These are phyloP conservation scores for Heliconius sara DNA, from an alignment of 2,888 invertebrate genomes.

Conservation along the genomic window DNA sequence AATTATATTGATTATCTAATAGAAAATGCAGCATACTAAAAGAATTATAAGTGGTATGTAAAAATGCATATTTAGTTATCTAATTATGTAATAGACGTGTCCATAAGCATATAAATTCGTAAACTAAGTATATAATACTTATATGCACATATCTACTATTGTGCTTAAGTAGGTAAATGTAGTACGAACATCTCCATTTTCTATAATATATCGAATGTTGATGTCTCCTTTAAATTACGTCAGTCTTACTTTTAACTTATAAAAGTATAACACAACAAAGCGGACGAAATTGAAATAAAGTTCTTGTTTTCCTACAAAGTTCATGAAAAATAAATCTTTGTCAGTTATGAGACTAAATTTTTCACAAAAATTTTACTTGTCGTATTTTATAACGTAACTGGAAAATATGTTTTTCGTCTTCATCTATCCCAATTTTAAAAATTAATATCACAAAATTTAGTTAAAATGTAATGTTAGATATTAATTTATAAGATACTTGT, in stretches of 20 bases:
- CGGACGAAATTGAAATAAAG: slow-evolving; percentile 6
- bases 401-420: background rate
- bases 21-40: too few relatives aligned
- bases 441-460: background rate
- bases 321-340: slow-evolving; percentile 18
- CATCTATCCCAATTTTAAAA: background rate
- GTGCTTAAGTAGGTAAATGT: background rate
- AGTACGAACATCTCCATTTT: background rate
- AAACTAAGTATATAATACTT: background rate
- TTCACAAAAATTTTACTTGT: slow-evolving; percentile 16
- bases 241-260: slow-evolving; percentile 6
- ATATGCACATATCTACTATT: background rate
- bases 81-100: too few relatives aligned
- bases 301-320: slow-evolving; percentile 11
- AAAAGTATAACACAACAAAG: slow-evolving; percentile 11
- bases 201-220: background rate
- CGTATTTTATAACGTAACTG: background rate
- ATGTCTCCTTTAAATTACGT: background rate
- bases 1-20: too few relatives aligned
- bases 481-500: background rate
- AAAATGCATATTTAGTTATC: too few relatives aligned
- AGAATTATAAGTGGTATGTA: too few relatives aligned
- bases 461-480: background rate
- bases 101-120: background rate
- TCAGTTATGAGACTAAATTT: slow-evolving; percentile 17